Evolutionary conservation across 2,888 invertebrate genomes (phyloP).

Genomic region (Allacma fusca): DNA sequence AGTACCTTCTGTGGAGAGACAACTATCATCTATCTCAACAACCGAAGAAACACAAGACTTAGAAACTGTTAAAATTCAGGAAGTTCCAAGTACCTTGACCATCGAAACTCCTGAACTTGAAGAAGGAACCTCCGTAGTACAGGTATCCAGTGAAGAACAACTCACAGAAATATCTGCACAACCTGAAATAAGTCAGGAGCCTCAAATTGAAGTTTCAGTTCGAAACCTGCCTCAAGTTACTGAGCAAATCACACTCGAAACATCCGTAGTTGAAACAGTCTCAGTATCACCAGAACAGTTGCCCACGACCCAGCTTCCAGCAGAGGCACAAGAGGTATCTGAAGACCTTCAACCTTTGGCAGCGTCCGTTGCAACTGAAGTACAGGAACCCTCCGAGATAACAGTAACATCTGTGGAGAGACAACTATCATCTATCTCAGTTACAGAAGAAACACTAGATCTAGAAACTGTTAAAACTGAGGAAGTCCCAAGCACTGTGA

Average conservation of each 20-base stretch:
- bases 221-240: background rate
- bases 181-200: conserved; percentile 1
- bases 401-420: too few species aligned
- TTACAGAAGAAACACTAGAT: background rate
- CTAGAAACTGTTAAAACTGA: background rate
- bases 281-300: background rate
- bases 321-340: background rate
- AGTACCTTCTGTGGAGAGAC: too few species aligned
- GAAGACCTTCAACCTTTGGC: too few species aligned
- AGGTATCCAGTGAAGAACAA: background rate
- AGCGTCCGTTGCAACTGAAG: too few species aligned
- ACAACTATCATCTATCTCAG: too few species aligned
- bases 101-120: background rate
- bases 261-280: background rate
- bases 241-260: conserved; percentile 10
- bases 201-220: background rate
- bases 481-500: background rate
- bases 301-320: background rate
- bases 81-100: background rate
- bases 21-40: too few species aligned
- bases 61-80: background rate
- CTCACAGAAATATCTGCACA: background rate
- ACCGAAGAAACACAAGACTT: background rate
- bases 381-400: too few species aligned
- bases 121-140: background rate